Conservation (phyloP, 1,140 invertebrate species). For the Panulirus ornatus region DNA sequence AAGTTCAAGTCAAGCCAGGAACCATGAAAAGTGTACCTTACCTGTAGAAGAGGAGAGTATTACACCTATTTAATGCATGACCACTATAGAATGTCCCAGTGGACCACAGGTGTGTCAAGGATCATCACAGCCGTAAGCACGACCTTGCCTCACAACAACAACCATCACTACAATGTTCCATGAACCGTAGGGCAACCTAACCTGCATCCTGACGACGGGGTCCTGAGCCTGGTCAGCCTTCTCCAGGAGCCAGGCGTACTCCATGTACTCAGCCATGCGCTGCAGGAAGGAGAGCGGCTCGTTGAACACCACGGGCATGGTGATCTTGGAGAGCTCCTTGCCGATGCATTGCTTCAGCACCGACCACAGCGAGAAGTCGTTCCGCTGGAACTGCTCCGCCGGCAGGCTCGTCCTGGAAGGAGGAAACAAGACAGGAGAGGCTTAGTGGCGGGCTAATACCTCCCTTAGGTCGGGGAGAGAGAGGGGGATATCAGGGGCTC, state of each 20-base stretch:
- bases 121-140: too few relatives aligned
- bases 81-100: too few relatives aligned
- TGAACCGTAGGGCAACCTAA: slow-evolving; percentile 74
- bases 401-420: slow-evolving; percentile 86
- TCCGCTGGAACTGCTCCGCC: slow-evolving; percentile 90
- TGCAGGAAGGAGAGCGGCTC: slow-evolving; percentile 97
- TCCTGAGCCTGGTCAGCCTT: slow-evolving; percentile 88
- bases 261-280: slow-evolving; percentile 95
- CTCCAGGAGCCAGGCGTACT: slow-evolving; percentile 92
- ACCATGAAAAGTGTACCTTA: too few relatives aligned
- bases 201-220: slow-evolving; percentile 88
- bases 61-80: too few relatives aligned
- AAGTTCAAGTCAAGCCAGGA: too few relatives aligned
- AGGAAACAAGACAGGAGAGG: slow-evolving; percentile 60
- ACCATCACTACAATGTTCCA: too few relatives aligned
- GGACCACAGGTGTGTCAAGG: too few relatives aligned
- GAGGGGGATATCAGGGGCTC: background rate
- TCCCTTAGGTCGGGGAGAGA: too few relatives aligned
- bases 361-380: slow-evolving; percentile 96
- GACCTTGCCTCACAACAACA: too few relatives aligned
- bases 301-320: slow-evolving; percentile 98
- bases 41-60: too few relatives aligned
- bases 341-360: slow-evolving; percentile 96
- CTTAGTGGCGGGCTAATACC: background rate
- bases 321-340: slow-evolving; percentile 97